Evolutionary conservation across 2,888 invertebrate species (phyloP).

Genomic region (Hypolimnas misippus): DNA sequence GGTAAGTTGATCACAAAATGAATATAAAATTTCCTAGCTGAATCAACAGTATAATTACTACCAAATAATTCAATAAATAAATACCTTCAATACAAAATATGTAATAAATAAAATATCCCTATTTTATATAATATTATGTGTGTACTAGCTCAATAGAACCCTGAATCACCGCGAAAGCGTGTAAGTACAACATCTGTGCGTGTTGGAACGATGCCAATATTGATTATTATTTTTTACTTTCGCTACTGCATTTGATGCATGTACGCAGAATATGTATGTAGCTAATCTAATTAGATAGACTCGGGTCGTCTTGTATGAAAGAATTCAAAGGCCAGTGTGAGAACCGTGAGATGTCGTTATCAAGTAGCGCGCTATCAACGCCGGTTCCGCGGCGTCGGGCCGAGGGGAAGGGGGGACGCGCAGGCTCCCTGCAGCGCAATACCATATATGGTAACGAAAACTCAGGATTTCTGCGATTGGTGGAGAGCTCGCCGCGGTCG

Average conservation of each 20-base stretch:
- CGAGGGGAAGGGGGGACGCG: constrained; percentile 63
- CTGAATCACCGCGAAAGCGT: constrained; percentile 14
- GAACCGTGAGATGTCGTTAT: constrained; percentile 62
- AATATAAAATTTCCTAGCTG: too few species aligned
- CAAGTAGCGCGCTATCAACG: constrained; percentile 60
- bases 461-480: constrained; percentile 74
- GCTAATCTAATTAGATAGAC: constrained; percentile 37
- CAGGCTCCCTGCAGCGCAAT: constrained; percentile 84
- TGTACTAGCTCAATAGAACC: constrained; percentile 5
- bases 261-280: constrained; percentile 13
- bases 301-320: constrained; percentile 32
- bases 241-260: constrained; percentile 27
- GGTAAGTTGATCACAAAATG: too few species aligned
- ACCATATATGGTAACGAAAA: constrained; percentile 88
- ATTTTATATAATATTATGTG: too few species aligned
- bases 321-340: constrained; percentile 27
- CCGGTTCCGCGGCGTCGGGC: constrained; percentile 44
- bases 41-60: too few species aligned
- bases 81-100: too few species aligned
- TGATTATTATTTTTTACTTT: constrained; percentile 37
- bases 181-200: constrained; percentile 32
- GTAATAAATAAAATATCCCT: too few species aligned
- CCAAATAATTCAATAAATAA: too few species aligned
- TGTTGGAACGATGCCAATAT: constrained; percentile 56
- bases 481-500: constrained; percentile 80